Evolutionary conservation across 2,113 vertebrate genomes (phyloP), one percentile per base, ranked within the genome.

Genomic region (Anguilla japonica): DNA sequence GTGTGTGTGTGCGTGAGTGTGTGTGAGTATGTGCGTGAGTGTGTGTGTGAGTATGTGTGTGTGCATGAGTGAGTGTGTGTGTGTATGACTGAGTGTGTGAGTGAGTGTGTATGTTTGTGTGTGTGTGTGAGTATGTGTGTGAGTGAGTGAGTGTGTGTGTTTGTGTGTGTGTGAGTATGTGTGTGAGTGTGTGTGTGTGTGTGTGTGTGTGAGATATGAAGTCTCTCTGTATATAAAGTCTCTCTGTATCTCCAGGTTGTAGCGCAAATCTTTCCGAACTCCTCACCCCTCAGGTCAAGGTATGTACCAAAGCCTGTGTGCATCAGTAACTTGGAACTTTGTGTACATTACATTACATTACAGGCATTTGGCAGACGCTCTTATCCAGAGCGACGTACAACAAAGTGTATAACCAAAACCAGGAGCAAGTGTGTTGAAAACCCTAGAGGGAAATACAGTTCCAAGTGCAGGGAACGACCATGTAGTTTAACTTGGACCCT

Each of bases 1-100:
- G 46, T 80, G 83, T 84, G 87, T 83, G 39, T 86, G 26, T 53
- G 43, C n/a, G n/a, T n/a, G n/a, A n/a, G n/a, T n/a, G n/a, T n/a
- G n/a, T n/a, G n/a, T 83, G 40, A 50, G 67, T 79, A 67, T 57
- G 63, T 43, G 89, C 60, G 79, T 81, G 79, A 40, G 85, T 82
- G 39, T 46, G 56, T 41, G 75, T 40, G 82, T 56, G 41, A 26
- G 26, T 85, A 18, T 82, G 46, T 20, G 60, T 16, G 57, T 75
- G 41, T 26, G 43, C 14, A 6, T 84, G 41, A 16, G 29, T 78
- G 26, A n/a, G 63, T 78, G 26, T 34, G 26, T 29, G 26, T 78
- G 71, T 15, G 71, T 78, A 2, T 78, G 26, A n/a, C n/a, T n/a
- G 7, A 50, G 41, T 78, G 26, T 71, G n/a, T 78, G 63, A 22